Base-by-base conservation (phyloP, 2,888 invertebrate species). In the Clivina fossor region DNA sequence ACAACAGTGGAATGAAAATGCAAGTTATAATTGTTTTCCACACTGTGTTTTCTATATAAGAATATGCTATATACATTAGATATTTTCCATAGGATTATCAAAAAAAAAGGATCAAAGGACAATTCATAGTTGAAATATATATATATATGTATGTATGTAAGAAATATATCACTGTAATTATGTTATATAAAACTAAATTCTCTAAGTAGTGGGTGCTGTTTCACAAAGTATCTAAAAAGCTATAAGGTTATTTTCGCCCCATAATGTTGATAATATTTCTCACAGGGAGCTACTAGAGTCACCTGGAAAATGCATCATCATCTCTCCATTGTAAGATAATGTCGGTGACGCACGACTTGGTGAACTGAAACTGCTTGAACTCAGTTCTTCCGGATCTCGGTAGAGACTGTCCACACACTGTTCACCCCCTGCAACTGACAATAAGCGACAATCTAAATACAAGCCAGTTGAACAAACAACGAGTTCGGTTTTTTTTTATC, bases 321-420 rank as follows among this genome's bases (percentile, higher is more conserved):
- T 85, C 68, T 88, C 87, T 48, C 85, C 84, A 64, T 84, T 83
- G 69, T 85, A 85, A 64, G 87, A 88, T 19, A 88, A 83, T 2
- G 88, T 87, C 19, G 90, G 88, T 13, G 89, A 90, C 9, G 88
- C 86, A 49, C 89, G 82, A 65, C 89, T 89, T 8, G 86, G 83
- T 1, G 90, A 89, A 69, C 90, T 90, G 67, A 90, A 87, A 71
- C 90, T 90, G 72, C 90, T 90, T 26, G 90, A 86, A 69, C 90
- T 90, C 44, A 90, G 74, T 69, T 90, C 90, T 69, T 90, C 90
- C 43, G 80, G 81, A 64, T 86, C 84, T 16, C 68, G 67, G 56
- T 64, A 69, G 54, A 66, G 66, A 57, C 79, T 78, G 57, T 82
- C 87, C 64, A 82, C 82, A 22, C 85, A 82, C 50, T 80, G 80